Percentiles rank a stretch among this genome's conserved stretches.
These are phyloP conservation scores for Pogonomyrmex californicus DNA, from an alignment of 1,140 invertebrate species.

Conservation along the genomic window DNA sequence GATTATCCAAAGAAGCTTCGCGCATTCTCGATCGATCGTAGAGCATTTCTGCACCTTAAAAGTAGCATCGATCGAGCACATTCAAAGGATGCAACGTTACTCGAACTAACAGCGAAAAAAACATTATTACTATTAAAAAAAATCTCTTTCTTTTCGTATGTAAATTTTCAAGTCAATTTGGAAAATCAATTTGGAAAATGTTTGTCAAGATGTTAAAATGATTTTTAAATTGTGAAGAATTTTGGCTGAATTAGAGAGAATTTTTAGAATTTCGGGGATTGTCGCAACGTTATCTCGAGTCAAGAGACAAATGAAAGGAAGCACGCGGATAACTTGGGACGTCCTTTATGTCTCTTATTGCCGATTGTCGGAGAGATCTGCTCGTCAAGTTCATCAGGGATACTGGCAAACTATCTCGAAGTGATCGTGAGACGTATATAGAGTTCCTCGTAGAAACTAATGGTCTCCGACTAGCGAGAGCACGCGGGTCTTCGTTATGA, in stretches of 20 bases:
- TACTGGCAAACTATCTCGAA: constrained; percentile 50
- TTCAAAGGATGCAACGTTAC: neutral
- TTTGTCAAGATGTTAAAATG: neutral
- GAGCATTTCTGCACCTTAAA: neutral
- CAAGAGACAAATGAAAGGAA: constrained; percentile 14
- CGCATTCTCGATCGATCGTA: constrained; percentile 48
- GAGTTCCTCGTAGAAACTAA: constrained; percentile 49
- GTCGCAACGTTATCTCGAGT: constrained; percentile 14
- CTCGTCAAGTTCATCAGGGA: constrained; percentile 54
- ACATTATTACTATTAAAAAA: neutral
- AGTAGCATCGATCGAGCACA: constrained; percentile 7
- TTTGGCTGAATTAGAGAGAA: neutral
- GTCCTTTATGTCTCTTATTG: constrained; percentile 45
- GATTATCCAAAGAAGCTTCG: constrained; percentile 42
- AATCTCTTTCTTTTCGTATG: neutral
- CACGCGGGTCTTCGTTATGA: constrained; percentile 38
- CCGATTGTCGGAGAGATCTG: constrained; percentile 32
- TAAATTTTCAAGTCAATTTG: neutral
- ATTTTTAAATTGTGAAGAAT: neutral
- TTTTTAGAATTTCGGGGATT: neutral
- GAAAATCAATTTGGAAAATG: neutral
- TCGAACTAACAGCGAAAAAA: neutral
- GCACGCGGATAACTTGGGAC: neutral
- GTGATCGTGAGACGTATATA: constrained; percentile 55
- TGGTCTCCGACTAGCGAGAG: constrained; percentile 23